A percentile compares a stretch with the other conserved stretches of the same genome.
These are phyloP conservation scores for Etheostoma cragini DNA, from an alignment of 2,113 vertebrate species.

Conservation along the genomic window DNA sequence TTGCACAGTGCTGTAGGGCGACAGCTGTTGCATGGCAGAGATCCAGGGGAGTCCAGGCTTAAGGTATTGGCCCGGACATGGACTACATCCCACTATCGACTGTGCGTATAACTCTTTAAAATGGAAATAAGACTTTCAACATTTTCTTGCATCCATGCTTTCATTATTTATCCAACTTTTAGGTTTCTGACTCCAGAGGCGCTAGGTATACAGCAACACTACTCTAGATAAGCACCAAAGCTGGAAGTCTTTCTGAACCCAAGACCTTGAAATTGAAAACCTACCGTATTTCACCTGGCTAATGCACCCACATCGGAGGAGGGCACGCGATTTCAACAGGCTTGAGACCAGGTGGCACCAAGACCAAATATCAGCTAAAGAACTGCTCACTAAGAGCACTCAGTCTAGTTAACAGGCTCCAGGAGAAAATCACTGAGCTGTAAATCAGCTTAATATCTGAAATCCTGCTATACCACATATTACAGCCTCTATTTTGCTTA, in stretches of 20 bases:
- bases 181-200: not conserved
- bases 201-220: not conserved
- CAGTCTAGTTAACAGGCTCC: not conserved
- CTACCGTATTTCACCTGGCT: not conserved
- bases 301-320: not conserved
- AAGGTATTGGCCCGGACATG: slow-evolving; percentile 40
- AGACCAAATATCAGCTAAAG: slow-evolving; percentile 15
- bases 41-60: slow-evolving; percentile 44
- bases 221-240: not conserved
- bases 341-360: slow-evolving; percentile 11
- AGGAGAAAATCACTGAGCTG: not conserved
- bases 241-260: slow-evolving; percentile 11
- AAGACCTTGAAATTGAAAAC: slow-evolving; percentile 42
- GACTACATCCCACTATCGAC: slow-evolving; percentile 27
- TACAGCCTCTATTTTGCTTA: not conserved
- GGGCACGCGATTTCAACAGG: slow-evolving; percentile 20
- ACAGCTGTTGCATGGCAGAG: slow-evolving; percentile 52
- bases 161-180: not conserved
- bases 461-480: slow-evolving; percentile 4
- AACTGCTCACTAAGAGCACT: not conserved
- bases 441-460: not conserved
- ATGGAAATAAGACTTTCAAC: not conserved
- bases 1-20: not conserved
- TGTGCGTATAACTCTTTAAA: not conserved
- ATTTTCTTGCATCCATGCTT: not conserved